Percentiles rank a stretch among this genome's conserved stretches.
Evolutionary conservation across 2,797 vertebrate species (phyloP).

Genomic region (Thamnophis elegans): DNA sequence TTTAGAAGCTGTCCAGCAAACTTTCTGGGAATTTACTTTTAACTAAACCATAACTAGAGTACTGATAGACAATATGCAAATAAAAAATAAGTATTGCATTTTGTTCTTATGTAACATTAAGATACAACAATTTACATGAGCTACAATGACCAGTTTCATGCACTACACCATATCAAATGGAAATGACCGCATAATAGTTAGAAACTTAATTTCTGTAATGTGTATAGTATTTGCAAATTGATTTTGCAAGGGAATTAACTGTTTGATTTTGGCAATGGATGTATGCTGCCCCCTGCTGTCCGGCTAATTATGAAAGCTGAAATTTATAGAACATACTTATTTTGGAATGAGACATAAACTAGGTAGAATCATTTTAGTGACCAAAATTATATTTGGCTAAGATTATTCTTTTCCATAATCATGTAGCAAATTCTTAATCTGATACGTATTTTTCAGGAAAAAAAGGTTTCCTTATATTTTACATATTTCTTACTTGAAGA

Average conservation of each 20-base stretch:
- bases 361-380: neutral
- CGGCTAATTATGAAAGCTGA: neutral
- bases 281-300: constrained; percentile 26
- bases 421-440: neutral
- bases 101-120: neutral
- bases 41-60: neutral
- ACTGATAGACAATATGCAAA: neutral
- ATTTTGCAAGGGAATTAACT: neutral
- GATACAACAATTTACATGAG: neutral
- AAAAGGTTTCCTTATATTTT: neutral
- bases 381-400: neutral
- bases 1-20: neutral
- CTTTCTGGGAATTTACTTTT: neutral
- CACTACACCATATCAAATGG: neutral
- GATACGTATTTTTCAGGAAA: neutral
- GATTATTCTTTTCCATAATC: neutral
- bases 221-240: neutral
- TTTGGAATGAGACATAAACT: neutral
- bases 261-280: neutral
- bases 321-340: neutral
- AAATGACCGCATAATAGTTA: neutral
- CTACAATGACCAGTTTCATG: neutral
- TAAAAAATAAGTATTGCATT: neutral
- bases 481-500: neutral
- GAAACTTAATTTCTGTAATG: neutral